Percentiles rank a stretch among this genome's conserved stretches.
Evolutionary conservation across 2,888 invertebrate species (phyloP).

Genomic region (Erebia epiphron): DNA sequence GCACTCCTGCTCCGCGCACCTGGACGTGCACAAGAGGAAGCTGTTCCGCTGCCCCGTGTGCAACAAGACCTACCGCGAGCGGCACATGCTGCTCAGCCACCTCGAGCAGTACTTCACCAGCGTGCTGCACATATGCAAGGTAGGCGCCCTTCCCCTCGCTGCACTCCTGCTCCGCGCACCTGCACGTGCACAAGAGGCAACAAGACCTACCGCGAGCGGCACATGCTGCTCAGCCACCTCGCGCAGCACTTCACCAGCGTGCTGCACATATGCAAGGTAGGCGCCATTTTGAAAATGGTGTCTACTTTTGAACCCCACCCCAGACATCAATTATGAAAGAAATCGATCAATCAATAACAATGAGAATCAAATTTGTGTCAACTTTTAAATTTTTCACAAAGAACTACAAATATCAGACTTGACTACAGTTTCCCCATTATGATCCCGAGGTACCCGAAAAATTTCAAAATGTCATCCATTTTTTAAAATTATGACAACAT

Average conservation of each 20-base stretch:
- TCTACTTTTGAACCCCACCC: too few relatives aligned
- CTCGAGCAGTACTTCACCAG: slow-evolving; percentile 63
- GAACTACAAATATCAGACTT: too few relatives aligned
- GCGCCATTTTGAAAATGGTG: too few relatives aligned
- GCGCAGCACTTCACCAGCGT: slow-evolving; percentile 63
- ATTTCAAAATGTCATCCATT: too few relatives aligned
- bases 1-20: slow-evolving; percentile 58
- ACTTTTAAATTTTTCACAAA: too few relatives aligned
- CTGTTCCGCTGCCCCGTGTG: slow-evolving; percentile 82
- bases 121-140: slow-evolving; percentile 77
- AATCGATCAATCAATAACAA: too few relatives aligned
- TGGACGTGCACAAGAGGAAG: slow-evolving; percentile 61
- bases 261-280: slow-evolving; percentile 76
- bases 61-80: slow-evolving; percentile 78
- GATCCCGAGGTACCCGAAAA: too few relatives aligned
- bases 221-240: slow-evolving; percentile 62
- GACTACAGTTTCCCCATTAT: too few relatives aligned
- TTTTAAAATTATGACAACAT: too few relatives aligned
- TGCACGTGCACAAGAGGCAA: slow-evolving; percentile 70
- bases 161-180: slow-evolving; percentile 57
- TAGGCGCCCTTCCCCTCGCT: slow-evolving; percentile 50
- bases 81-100: slow-evolving; percentile 62
- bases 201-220: slow-evolving; percentile 77
- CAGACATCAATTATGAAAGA: too few relatives aligned
- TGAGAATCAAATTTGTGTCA: too few relatives aligned